A percentile compares a stretch with the other conserved stretches of the same genome.
phyloP scores from a whole-genome alignment of 2,888 invertebrate genomes.

The Zhengitettix transpicula region DNA sequence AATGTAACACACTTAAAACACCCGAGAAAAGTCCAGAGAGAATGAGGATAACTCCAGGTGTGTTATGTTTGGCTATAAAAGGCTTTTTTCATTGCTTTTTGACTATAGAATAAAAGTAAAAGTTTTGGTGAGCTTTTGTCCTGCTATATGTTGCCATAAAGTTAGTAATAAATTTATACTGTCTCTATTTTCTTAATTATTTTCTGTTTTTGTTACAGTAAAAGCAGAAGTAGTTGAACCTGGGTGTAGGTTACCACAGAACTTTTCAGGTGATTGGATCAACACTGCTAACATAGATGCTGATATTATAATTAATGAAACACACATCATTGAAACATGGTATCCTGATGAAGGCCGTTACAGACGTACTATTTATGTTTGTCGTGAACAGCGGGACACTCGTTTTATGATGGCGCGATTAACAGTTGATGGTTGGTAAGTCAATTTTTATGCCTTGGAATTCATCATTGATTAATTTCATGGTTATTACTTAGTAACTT shows the following conservation, averaged over 20 bases:
- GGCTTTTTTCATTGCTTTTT: background rate
- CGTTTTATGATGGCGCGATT: slow-evolving; percentile 91
- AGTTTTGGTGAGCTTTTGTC: no score
- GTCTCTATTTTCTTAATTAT: no score
- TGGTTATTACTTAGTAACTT: no score
- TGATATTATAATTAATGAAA: slow-evolving; percentile 83
- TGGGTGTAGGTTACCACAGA: slow-evolving; percentile 81
- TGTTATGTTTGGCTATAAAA: slow-evolving; percentile 16
- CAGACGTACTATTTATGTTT: slow-evolving; percentile 81
- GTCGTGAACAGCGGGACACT: slow-evolving; percentile 79
- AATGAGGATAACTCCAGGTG: slow-evolving; percentile 67
- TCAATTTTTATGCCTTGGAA: background rate
- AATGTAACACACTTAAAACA: slow-evolving; percentile 82
- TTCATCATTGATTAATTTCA: no score
- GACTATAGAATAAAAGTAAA: background rate
- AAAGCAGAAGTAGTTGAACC: slow-evolving; percentile 81
- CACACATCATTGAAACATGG: slow-evolving; percentile 90
- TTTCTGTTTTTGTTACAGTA: slow-evolving; percentile 18
- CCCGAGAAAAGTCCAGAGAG: slow-evolving; percentile 87
- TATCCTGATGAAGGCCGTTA: slow-evolving; percentile 83
- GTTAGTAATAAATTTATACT: no score
- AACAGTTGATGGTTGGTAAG: slow-evolving; percentile 83
- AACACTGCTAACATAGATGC: slow-evolving; percentile 96
- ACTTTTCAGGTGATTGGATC: slow-evolving; percentile 90
- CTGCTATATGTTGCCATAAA: no score